Base-by-base conservation (phyloP, 2,797 vertebrate species). In the Sarcophilus harrisii region DNA sequence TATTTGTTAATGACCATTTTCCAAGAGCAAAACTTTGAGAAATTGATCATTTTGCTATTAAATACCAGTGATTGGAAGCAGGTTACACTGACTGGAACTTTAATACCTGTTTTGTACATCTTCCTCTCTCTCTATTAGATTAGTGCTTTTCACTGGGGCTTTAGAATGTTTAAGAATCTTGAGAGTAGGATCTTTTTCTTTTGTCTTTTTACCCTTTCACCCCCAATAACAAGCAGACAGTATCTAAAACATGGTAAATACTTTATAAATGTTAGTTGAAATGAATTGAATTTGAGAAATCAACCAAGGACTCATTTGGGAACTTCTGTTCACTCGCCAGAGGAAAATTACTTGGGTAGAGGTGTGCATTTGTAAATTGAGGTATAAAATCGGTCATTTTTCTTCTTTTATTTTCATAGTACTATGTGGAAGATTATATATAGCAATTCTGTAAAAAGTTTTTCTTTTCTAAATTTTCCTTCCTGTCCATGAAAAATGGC, bases 401-500 rank as follows among this genome's bases (percentile, higher is more conserved):
- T 94, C 95, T 90, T 96, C 87, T 30, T 92, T 92, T 96, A 87
- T 96, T 97, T 96, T 96, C 91, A 10, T 92, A 93, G 93, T 96
- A 93, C 90, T 95, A 93, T 94, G 60, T 97, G 24, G 96, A 97
- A 96, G 73, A 93, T 98, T 97, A 97, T 95, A 94, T 97, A 94
- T 95, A 96, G 87, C 57, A 94, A 58, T 93, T 49, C 93, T 92
- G 45, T 92, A 52, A 97, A 97, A 91, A n/a, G 62, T 11, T 13
- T 94, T 95, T 95, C 29, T 96, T 38, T 24, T 14, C 90, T 59
- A 91, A 57, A 21, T 96, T 98, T 98, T 98, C 60, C 87, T 98
- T 98, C 98, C 98, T 98, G 97, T 97, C 92, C 92, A 96, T 96
- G 91, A 97, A 95, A 97, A 98, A 96, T 97, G 94, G 95, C 95